Evolutionary conservation across 2,888 invertebrate genomes (phyloP), one percentile per base, ranked within the genome.

Genomic region (Syrphus vitripennis): DNA sequence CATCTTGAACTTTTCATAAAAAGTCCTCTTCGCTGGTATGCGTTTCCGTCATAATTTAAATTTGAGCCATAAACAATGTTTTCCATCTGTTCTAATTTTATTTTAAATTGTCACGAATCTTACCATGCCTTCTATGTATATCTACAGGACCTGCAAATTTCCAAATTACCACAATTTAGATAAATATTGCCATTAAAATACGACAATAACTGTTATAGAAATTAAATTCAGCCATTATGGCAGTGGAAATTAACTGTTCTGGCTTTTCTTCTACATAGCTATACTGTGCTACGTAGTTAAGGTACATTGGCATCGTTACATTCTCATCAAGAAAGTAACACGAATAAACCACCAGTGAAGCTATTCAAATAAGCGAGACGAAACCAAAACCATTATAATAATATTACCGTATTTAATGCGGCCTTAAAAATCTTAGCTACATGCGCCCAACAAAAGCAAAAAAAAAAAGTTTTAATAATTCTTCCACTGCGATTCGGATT

Each of bases 161-260:
- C 19, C n/a, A 65, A 71, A 72, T 65, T 72, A 59, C 67, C 79
- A 67, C 6, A 65, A 57, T 79, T 79, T 67, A 79, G 40, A 72
- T 40, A 50, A 57, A 59, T 40, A 48, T 50, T 29, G 16, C 55
- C 48, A 24, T 24, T 65, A 59, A 42, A 31, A 31, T 34, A 14
- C 31, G 48, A 48, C 48, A 79, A 72, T 79, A 72, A 59, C 57
- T 45, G 45, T 71, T 65, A 42, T 24, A 55, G 29, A 19, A 42
- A 63, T 63, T 63, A 16, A 81, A 81, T 57, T 81, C 55, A 31
- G 57, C 63, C 57, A 63, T 71, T 63, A 55, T 57, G 6, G n/a
- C 63, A 34, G 34, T 42, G 67, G 29, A 57, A 70, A 70, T 26
- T 55, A 42, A 55, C 53, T 70, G 63, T 69, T 55, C 16, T 37